Conservation (phyloP, 1,140 invertebrate genomes). For the Charaxes varanes region DNA sequence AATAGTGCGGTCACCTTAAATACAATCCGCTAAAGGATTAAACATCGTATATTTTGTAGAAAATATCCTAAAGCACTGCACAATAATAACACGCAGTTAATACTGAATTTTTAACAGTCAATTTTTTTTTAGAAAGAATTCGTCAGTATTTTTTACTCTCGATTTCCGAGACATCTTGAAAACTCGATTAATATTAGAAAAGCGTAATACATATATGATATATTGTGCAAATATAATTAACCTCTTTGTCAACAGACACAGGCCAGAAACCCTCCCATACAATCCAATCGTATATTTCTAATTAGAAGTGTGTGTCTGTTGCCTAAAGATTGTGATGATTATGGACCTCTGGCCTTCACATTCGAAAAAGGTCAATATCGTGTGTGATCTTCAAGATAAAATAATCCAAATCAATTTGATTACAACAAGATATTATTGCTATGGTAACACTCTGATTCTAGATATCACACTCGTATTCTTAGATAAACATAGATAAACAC, state of each 20-base stretch:
- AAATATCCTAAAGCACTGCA: slow-evolving; percentile 33
- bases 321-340: not conserved
- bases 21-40: slow-evolving; percentile 17
- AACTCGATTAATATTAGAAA: too few relatives aligned
- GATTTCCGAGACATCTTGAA: too few relatives aligned
- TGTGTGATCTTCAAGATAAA: slow-evolving; percentile 25
- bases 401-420: slow-evolving; percentile 1
- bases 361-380: slow-evolving; percentile 8
- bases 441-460: slow-evolving; percentile 15
- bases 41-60: slow-evolving; percentile 24
- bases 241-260: slow-evolving; percentile 1
- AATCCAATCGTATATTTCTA: not conserved
- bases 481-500: too few relatives aligned
- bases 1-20: slow-evolving; percentile 14
- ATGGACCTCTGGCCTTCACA: slow-evolving; percentile 10
- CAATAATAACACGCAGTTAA: slow-evolving; percentile 29
- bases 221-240: slow-evolving; percentile 1
- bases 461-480: slow-evolving; percentile 5
- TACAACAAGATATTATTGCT: slow-evolving; percentile 3
- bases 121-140: slow-evolving; percentile 1
- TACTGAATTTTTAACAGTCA: slow-evolving; percentile 25
- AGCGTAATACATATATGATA: too few relatives aligned
- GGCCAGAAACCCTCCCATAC: not conserved
- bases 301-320: slow-evolving; percentile 1
- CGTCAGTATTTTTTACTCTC: too few relatives aligned